Base-by-base conservation (phyloP, 2,888 invertebrate species). In the Helobdella robusta region DNA sequence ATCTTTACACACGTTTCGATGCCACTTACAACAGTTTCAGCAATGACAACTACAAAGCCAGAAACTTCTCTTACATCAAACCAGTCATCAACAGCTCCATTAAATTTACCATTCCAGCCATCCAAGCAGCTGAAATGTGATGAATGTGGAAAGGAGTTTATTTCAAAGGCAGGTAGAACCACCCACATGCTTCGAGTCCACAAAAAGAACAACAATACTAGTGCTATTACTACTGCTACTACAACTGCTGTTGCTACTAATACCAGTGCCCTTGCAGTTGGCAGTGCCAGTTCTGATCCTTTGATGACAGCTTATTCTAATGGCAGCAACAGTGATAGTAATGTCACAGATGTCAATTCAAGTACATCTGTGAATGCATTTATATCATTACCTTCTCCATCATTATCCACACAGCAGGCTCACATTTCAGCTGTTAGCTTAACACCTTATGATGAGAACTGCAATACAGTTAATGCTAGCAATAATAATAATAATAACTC, bases 121-220 rank as follows among this genome's bases (percentile, higher is more conserved):
- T 32, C 28, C 30, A 54, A 25, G 30, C 28, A 25, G 34, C 34
- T 65, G 2, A 58, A 59, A 18, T 67, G 67, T 36, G 67, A 58
- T 32, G 56, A 54, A 32, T 66, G 68, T 28, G 65, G 56, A 28
- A 66, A 66, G 32, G 54, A 58, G 18, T 68, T 68, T 36, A 61
- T 63, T 25, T 63, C 66, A n/a, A 68, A 68, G 52, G 48, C 62
- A 15, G 66, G 66, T 25, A 52, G 63, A 30, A 66, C 63, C 23
- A 66, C 66, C 18, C 66, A 68, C 60, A 64, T 68, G 50, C 44
- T 62, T 35, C 54, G 64, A 28, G 64, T 66, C 48, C 66, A 68
- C 35, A 20, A 30, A 40, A 34, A 50, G n/a, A 32, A 56, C 11
- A 63, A 44, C 32, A 8, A 8, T 6, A 25, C 11, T 6, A 36